These are phyloP conservation scores for Python bivittatus DNA, from an alignment of 2,113 vertebrate species.

Conservation along the genomic window DNA sequence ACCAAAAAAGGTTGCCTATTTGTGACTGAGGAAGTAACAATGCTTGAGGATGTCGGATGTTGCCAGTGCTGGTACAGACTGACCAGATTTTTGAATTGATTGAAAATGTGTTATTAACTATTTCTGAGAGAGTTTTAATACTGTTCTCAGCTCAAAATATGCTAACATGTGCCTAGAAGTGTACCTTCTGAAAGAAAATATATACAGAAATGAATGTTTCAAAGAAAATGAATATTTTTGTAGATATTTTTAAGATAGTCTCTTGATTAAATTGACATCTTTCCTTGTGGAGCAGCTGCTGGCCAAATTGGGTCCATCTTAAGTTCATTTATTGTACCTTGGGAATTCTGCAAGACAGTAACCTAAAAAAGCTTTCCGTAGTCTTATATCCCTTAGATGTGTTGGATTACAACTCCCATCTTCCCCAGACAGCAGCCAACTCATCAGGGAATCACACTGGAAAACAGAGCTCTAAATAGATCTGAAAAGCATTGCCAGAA, in stretches of 20 bases:
- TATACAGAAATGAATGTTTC: too few relatives aligned
- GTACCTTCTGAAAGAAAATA: not conserved
- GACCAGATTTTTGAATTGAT: not conserved
- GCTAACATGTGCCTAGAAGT: not conserved
- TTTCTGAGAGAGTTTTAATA: not conserved
- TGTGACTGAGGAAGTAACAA: not conserved
- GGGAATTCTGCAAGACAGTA: not conserved
- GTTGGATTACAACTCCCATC: not conserved
- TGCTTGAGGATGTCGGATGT: not conserved
- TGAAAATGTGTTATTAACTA: not conserved
- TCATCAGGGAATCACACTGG: too few relatives aligned
- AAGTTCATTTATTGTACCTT: not conserved
- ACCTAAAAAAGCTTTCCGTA: not conserved
- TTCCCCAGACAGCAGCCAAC: too few relatives aligned
- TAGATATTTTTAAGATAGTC: not conserved
- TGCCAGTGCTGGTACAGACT: not conserved
- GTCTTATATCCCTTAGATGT: not conserved
- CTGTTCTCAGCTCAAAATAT: not conserved
- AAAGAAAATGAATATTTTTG: not conserved
- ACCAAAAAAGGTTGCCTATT: not conserved
- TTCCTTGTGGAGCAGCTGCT: not conserved
- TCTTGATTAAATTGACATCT: not conserved
- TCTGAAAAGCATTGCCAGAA: slow-evolving; percentile 58
- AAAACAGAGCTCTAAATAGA: not conserved
- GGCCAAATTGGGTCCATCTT: not conserved